Conservation (phyloP, 2,113 vertebrate genomes). For the Turdus rufiventris region DNA sequence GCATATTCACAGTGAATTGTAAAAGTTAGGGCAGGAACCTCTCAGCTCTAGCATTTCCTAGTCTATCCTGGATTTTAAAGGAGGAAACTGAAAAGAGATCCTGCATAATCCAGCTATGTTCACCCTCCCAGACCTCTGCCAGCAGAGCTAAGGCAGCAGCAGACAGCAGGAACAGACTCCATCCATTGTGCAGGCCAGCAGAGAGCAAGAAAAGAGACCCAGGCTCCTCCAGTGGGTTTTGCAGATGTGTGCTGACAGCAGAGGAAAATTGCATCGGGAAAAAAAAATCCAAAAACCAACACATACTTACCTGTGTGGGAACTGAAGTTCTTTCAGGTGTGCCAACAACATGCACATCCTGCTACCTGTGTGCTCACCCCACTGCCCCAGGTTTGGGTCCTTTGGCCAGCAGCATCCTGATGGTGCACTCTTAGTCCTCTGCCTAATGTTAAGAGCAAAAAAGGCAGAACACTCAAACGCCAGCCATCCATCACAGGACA, state of each 20-base stretch:
- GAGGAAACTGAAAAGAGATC: not conserved
- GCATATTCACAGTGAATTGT: not conserved
- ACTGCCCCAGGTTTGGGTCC: constrained; percentile 46
- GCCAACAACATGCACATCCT: constrained; percentile 47
- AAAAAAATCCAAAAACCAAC: not conserved
- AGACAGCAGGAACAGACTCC: constrained; percentile 15
- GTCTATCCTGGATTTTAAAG: not conserved
- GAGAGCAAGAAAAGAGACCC: constrained; percentile 13
- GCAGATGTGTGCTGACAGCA: not conserved
- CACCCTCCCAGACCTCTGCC: not conserved
- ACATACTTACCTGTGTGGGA: constrained; percentile 3
- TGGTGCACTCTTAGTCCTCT: constrained; percentile 53
- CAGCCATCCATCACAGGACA: constrained; percentile 11
- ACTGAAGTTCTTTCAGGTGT: constrained; percentile 45
- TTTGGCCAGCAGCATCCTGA: constrained; percentile 61
- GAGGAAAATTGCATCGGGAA: not conserved
- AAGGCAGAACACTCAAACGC: constrained; percentile 59
- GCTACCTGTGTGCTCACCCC: constrained; percentile 59
- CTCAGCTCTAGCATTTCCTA: not conserved
- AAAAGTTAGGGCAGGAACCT: not conserved
- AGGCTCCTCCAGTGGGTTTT: not conserved
- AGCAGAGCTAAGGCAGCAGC: not conserved
- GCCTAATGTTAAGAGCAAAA: constrained; percentile 67
- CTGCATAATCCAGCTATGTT: not conserved
- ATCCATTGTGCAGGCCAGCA: constrained; percentile 1